Percentiles rank a stretch among this genome's conserved stretches.
Conservation (phyloP, 2,888 invertebrate species). For the Tanypteryx hageni region DNA sequence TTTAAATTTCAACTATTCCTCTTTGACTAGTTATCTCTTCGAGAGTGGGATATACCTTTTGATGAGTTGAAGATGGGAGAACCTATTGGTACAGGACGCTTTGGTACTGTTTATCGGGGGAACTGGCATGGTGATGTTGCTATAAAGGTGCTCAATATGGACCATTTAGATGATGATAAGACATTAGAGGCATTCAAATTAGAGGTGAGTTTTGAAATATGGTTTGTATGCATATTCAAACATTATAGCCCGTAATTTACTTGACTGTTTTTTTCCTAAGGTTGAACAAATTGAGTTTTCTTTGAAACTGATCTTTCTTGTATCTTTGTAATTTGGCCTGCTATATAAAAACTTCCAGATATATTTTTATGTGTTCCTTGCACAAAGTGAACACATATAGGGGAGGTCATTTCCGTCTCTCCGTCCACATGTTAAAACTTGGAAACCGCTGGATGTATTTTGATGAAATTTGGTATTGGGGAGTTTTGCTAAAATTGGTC, state of each 20-base stretch:
- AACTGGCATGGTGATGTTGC: conserved; percentile 99
- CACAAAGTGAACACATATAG: too few relatives aligned
- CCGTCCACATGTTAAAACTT: too few relatives aligned
- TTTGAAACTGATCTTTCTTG: not conserved
- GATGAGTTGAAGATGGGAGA: conserved; percentile 93
- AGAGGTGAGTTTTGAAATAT: conserved; percentile 80
- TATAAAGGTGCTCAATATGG: conserved; percentile 95
- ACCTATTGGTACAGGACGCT: conserved; percentile 92
- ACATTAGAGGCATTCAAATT: conserved; percentile 96
- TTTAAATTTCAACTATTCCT: conserved; percentile 52
- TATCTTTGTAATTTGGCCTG: not conserved
- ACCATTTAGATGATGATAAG: conserved; percentile 88
- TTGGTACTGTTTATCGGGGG: conserved; percentile 96
- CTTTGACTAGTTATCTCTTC: conserved; percentile 84
- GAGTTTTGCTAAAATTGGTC: too few relatives aligned
- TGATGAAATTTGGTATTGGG: too few relatives aligned
- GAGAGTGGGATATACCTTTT: conserved; percentile 99
- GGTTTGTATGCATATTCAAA: not conserved
- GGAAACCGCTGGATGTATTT: too few relatives aligned
- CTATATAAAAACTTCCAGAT: not conserved
- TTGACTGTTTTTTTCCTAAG: not conserved
- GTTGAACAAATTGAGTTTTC: not conserved
- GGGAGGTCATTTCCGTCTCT: too few relatives aligned
- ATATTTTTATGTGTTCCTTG: too few relatives aligned
- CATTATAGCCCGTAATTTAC: too few relatives aligned